phyloP scores from a whole-genome alignment of 2,113 vertebrate genomes.

The Myrmophylax atrothorax region DNA sequence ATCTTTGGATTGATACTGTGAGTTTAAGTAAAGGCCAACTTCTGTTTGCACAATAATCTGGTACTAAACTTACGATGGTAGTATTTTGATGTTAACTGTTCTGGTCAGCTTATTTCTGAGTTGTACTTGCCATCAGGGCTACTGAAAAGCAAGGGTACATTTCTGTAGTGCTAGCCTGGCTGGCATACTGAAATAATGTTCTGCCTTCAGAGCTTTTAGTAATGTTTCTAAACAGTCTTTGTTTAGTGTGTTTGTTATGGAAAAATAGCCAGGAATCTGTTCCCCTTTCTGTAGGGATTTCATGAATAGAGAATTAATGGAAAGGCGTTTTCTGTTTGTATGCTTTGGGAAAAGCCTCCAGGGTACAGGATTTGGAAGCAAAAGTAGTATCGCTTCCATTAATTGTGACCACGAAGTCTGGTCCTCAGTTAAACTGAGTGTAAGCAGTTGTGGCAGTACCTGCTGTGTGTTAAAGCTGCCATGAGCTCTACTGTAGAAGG shows the following conservation, averaged over 20 bases:
- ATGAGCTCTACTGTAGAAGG: background rate
- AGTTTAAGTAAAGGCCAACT: background rate
- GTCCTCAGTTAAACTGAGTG: background rate
- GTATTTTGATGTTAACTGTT: background rate
- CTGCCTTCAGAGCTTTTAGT: background rate
- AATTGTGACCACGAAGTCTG: background rate
- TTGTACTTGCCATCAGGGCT: background rate
- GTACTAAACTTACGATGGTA: background rate
- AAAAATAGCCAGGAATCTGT: constrained; percentile 26
- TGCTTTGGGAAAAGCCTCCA: constrained; percentile 20
- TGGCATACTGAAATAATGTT: background rate
- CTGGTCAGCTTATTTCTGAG: background rate
- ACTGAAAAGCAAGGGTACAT: background rate
- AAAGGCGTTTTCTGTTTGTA: background rate
- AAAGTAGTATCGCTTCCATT: background rate
- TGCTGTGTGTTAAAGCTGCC: background rate
- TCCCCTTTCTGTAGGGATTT: constrained; percentile 20
- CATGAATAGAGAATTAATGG: constrained; percentile 42
- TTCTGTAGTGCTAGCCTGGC: background rate
- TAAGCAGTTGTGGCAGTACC: background rate
- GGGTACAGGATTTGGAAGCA: constrained; percentile 13
- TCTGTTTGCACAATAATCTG: background rate
- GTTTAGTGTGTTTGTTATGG: background rate
- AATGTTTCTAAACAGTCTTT: constrained; percentile 7
- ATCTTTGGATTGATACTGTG: background rate